Evolutionary conservation across 2,797 vertebrate species (phyloP).

Genomic region (Rhynchonycteris naso): DNA sequence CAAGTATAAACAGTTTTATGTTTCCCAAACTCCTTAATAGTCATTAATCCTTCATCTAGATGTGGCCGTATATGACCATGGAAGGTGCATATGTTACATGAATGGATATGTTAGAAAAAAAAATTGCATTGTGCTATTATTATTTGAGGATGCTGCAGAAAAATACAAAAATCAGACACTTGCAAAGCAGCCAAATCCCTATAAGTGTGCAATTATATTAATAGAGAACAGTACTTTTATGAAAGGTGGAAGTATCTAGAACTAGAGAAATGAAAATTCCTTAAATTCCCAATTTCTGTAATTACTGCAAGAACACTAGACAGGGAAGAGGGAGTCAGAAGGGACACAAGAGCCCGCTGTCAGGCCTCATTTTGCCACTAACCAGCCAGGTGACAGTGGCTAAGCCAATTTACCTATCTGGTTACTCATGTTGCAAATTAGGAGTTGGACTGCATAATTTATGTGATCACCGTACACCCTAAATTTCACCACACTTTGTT

Average conservation of each 20-base stretch:
- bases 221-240: neutral
- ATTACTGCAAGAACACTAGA: neutral
- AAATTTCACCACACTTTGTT: neutral
- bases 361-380: neutral
- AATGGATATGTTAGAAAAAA: neutral
- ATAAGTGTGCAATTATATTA: neutral
- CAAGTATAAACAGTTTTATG: neutral
- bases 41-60: neutral
- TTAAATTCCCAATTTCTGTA: neutral
- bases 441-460: neutral
- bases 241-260: neutral
- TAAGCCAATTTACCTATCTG: neutral
- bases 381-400: neutral
- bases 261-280: neutral
- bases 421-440: neutral
- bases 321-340: neutral
- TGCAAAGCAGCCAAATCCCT: neutral
- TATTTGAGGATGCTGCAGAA: conserved; percentile 5
- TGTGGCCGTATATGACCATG: neutral
- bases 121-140: neutral
- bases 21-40: conserved; percentile 16
- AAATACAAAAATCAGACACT: conserved; percentile 10
- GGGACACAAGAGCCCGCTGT: neutral
- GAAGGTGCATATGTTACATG: neutral
- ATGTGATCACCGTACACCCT: neutral